phyloP scores from a whole-genome alignment of 2,113 vertebrate species.

The Osmerus eperlanus region DNA sequence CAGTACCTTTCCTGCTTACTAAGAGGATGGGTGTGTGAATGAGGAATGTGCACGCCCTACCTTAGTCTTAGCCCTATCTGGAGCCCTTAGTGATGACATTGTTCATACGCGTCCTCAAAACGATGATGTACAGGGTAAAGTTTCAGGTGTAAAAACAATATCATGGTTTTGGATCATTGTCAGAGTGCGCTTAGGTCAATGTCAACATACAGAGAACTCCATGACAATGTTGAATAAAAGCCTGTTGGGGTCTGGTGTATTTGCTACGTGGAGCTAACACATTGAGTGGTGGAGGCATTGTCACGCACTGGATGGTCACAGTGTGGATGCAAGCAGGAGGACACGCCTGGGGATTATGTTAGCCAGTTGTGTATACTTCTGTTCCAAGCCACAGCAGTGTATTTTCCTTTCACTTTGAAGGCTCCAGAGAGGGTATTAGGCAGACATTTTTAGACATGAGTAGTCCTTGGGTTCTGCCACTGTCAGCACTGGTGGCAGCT shows the following conservation, averaged over 20 bases:
- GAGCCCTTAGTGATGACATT: background rate
- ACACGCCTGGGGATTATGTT: constrained; percentile 24
- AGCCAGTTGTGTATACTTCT: constrained; percentile 29
- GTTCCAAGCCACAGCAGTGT: constrained; percentile 36
- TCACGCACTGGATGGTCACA: constrained; percentile 3
- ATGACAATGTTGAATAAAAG: constrained; percentile 1
- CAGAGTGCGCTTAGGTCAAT: too few species aligned
- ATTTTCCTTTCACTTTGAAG: constrained; percentile 55
- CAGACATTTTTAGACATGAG: constrained; percentile 56
- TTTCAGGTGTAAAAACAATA: background rate
- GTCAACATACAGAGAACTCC: background rate
- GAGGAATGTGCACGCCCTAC: background rate
- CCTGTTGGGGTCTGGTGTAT: background rate
- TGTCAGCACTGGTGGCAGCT: constrained; percentile 60
- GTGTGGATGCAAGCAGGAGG: constrained; percentile 16
- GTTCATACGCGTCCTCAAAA: background rate
- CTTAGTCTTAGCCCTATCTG: background rate
- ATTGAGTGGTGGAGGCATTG: background rate
- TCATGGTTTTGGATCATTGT: background rate
- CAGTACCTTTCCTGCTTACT: constrained; percentile 27
- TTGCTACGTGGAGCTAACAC: background rate
- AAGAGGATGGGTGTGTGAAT: constrained; percentile 8
- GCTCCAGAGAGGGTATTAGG: constrained; percentile 42
- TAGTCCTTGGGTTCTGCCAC: constrained; percentile 62
- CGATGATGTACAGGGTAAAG: background rate